Evolutionary conservation across 2,888 invertebrate genomes (phyloP), one percentile per base, ranked within the genome.

Genomic region (Amaurobius ferox): DNA sequence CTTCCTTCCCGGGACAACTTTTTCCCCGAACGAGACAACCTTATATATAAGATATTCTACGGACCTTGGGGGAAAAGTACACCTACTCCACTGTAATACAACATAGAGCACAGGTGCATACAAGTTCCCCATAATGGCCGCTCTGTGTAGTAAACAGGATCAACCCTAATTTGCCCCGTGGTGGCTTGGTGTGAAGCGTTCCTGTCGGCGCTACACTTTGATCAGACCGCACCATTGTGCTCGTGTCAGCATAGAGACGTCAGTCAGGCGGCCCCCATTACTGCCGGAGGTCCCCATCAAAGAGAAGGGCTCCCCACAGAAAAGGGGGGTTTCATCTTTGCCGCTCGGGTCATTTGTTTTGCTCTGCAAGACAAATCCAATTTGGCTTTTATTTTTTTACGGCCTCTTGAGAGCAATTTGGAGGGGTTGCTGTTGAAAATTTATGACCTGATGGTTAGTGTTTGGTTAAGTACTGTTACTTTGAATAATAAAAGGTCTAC

Each of bases 171-270:
- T 83, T 83, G 55, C 77, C 39, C 55, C 78, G 23, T 13, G 35
- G 28, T 32, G 16, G 67, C 74, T 28, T 70, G 77, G 85, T 78
- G 85, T 78, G 85, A 78, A 85, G 78, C 78, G 85, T 85, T 85
- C 67, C 78, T 73, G 78, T 78, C 78, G 78, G 85, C 78, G 72
- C 26, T 67, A 19, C 28, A 9, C 86, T 86, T 86, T 86, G 86
- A 86, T 86, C 55, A 55, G 71, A 19, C 68, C 86, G 72, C 64
- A 70, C 79, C 29, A 79, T 86, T 86, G 86, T 86, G 67, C 55
- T 70, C 79, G 35, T 86, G 86, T 86, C 86, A 86, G 74, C 74
- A 86, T 79, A 74, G 70, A 86, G 86, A 86, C 79, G 86, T 86
- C 86, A 86, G 19, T 72, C 71, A 67, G 85, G 7, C 78, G 72